These are phyloP conservation scores for Aplidium turbinatum DNA, from an alignment of 23 tunicate species.

Conservation along the genomic window DNA sequence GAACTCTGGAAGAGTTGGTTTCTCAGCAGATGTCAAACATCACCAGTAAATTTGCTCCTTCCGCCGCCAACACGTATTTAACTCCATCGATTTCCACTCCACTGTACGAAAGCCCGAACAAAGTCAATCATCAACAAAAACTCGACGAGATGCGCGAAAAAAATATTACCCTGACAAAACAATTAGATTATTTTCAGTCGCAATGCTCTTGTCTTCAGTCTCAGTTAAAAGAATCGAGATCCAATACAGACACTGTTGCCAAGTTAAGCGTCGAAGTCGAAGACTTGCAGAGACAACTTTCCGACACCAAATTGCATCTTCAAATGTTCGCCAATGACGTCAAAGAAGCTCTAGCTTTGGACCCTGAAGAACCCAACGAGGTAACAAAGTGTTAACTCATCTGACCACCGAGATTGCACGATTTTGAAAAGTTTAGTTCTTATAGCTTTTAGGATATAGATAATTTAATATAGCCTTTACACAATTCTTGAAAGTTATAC, in stretches of 20 bases:
- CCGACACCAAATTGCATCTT: background rate
- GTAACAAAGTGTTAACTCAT: too few species aligned
- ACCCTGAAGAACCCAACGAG: too few species aligned
- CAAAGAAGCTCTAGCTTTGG: slow-evolving; percentile 10
- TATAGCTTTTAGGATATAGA: too few species aligned
- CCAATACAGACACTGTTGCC: slow-evolving; percentile 4
- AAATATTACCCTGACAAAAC: slow-evolving; percentile 3
- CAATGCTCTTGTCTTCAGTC: slow-evolving; percentile 21
- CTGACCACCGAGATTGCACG: too few species aligned
- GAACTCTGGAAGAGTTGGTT: slow-evolving; percentile 71
- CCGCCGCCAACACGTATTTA: background rate
- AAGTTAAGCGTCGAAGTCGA: too few species aligned
- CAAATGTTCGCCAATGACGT: background rate
- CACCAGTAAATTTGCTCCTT: slow-evolving; percentile 53
- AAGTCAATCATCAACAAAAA: background rate
- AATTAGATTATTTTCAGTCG: slow-evolving; percentile 9
- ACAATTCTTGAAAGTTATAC: too few species aligned
- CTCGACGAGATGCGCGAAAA: background rate
- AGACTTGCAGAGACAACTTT: slow-evolving; percentile 1
- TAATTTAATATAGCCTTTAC: too few species aligned
- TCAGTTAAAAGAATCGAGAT: background rate
- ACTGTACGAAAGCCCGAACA: background rate
- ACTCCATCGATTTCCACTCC: background rate
- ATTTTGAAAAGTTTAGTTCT: too few species aligned
- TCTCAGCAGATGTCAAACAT: slow-evolving; percentile 67